A percentile compares a stretch with the other conserved stretches of the same genome.
These are phyloP conservation scores for Macrostomum cliftonense DNA, from an alignment of 2,888 invertebrate genomes.

Conservation along the genomic window DNA sequence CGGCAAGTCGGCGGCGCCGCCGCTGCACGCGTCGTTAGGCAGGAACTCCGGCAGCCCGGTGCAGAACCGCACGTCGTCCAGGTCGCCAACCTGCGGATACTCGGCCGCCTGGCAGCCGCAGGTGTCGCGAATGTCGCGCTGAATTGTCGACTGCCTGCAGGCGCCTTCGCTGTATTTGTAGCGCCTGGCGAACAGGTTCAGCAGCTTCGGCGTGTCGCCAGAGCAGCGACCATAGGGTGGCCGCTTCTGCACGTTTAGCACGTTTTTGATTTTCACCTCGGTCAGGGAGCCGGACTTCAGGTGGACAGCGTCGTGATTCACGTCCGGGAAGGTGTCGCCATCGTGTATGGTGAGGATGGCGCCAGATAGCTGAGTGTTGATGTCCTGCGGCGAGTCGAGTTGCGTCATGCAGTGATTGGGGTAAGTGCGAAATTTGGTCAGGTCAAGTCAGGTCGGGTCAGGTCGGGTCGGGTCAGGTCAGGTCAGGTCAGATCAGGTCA, in stretches of 20 bases:
- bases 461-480: too few species aligned
- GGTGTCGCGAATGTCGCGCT: constrained; percentile 5
- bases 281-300: constrained; percentile 8
- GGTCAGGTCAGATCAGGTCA: too few species aligned
- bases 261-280: constrained; percentile 4
- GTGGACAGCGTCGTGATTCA: constrained; percentile 8
- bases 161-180: constrained; percentile 7
- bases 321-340: constrained; percentile 7
- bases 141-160: constrained; percentile 7
- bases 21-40: not conserved
- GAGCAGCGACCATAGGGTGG: constrained; percentile 10
- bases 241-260: constrained; percentile 8
- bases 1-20: not conserved
- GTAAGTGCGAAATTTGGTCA: too few species aligned
- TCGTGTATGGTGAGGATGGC: constrained; percentile 7
- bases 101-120: constrained; percentile 9
- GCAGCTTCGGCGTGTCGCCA: not conserved
- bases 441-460: too few species aligned
- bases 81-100: constrained; percentile 8
- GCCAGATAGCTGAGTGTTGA: constrained; percentile 9
- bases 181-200: constrained; percentile 1
- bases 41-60: constrained; percentile 5
- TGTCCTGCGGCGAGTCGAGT: constrained; percentile 7
- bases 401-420: too few species aligned
- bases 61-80: constrained; percentile 1